Percentiles rank a stretch among this genome's conserved stretches.
Conservation (phyloP, 2,113 vertebrate genomes). For the Mus musculus region GRCm39 chr12:95402501-95403000, state of each 20-base stretch:
- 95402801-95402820: background rate
- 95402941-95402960: background rate
- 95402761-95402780: background rate
- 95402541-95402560: background rate
- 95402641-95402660: background rate
- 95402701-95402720: background rate
- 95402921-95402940: background rate
- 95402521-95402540: background rate
- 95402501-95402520: background rate
- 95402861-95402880: background rate
- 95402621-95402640: background rate
- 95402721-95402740: background rate
- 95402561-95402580: background rate
- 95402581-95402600: background rate
- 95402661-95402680: background rate
- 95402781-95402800: background rate
- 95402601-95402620: too few species aligned
- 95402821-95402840: background rate
- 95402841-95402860: too few species aligned
- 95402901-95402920: background rate
- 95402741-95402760: background rate
- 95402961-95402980: background rate
- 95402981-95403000: background rate
- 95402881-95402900: background rate
- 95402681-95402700: background rate